Evolutionary conservation across 37 sponge, comb jelly and placozoan species (phyloP).

Genomic region (Cliona cf. orientalis): DNA sequence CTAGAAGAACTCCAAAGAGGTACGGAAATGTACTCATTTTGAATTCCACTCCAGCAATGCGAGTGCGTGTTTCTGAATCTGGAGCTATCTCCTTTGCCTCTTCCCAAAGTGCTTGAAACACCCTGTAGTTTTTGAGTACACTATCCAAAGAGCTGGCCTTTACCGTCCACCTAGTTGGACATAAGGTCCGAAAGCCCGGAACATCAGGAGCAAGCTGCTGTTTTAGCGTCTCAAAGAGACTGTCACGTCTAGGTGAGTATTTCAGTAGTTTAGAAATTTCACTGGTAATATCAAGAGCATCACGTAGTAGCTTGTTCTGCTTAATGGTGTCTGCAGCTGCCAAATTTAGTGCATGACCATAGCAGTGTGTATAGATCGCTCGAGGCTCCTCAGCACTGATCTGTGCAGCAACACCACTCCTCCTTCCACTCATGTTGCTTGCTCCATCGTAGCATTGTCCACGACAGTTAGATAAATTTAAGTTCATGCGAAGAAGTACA

Average conservation of each 20-base stretch:
- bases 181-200: conserved; percentile 49
- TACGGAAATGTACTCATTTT: conserved; percentile 33
- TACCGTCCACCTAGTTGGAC: conserved; percentile 62
- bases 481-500: conserved; percentile 33
- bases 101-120: conserved; percentile 51
- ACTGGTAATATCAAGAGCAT: conserved; percentile 48
- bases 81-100: conserved; percentile 26
- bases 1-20: conserved; percentile 51
- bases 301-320: conserved; percentile 36
- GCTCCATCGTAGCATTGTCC: conserved; percentile 62
- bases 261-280: conserved; percentile 65
- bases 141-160: conserved; percentile 40
- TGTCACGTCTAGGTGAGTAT: conserved; percentile 48
- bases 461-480: conserved; percentile 38
- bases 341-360: conserved; percentile 60
- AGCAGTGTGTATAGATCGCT: conserved; percentile 51
- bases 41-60: conserved; percentile 37
- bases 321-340: conserved; percentile 29
- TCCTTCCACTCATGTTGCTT: conserved; percentile 48
- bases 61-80: conserved; percentile 50
- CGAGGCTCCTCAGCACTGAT: conserved; percentile 42
- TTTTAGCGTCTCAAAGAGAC: conserved; percentile 28
- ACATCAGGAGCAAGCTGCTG: conserved; percentile 38
- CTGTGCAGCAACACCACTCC: conserved; percentile 46
- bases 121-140: conserved; percentile 41